Percentiles rank a stretch among this genome's conserved stretches.
phyloP scores from a whole-genome alignment of 2,113 vertebrate genomes.

The Phyllopteryx taeniolatus region DNA sequence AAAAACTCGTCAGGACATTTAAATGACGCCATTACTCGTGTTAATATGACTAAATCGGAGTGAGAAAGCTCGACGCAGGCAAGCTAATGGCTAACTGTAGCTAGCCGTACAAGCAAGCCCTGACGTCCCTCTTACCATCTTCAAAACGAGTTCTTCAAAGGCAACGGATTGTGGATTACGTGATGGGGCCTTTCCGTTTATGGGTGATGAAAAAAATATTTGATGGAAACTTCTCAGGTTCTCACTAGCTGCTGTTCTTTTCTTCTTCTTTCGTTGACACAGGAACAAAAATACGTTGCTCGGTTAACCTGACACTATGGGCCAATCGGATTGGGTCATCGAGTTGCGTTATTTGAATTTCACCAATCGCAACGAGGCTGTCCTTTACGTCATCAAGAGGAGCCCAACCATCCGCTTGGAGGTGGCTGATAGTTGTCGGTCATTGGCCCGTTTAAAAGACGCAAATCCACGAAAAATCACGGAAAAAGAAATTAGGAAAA shows the following conservation, averaged over 20 bases:
- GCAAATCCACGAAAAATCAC: background rate
- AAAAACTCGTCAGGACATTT: background rate
- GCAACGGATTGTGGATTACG: conserved; percentile 1
- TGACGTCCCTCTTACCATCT: conserved; percentile 62
- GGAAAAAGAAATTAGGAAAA: background rate
- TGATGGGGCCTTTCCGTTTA: conserved; percentile 12
- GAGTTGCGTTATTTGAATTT: background rate
- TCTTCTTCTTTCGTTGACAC: conserved; percentile 72
- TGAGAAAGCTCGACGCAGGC: conserved; percentile 25
- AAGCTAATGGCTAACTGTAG: conserved; percentile 47
- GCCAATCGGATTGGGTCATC: conserved; percentile 58
- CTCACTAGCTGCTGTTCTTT: conserved; percentile 40
- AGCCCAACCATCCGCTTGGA: conserved; percentile 28
- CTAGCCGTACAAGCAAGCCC: conserved; percentile 30
- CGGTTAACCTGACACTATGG: conserved; percentile 35
- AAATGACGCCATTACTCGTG: background rate
- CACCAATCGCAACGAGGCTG: conserved; percentile 48
- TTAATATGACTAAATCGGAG: conserved; percentile 14
- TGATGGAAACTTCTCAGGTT: conserved; percentile 29
- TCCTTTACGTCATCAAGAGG: background rate
- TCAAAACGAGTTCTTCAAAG: conserved; percentile 35
- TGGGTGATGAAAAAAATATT: conserved; percentile 1
- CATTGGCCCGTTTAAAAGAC: conserved; percentile 75
- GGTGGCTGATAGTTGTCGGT: conserved; percentile 21
- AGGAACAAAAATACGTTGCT: conserved; percentile 78